Conservation (phyloP, 37 sponge, comb jelly and placozoan species). For the Hexactinellida sp. region DNA sequence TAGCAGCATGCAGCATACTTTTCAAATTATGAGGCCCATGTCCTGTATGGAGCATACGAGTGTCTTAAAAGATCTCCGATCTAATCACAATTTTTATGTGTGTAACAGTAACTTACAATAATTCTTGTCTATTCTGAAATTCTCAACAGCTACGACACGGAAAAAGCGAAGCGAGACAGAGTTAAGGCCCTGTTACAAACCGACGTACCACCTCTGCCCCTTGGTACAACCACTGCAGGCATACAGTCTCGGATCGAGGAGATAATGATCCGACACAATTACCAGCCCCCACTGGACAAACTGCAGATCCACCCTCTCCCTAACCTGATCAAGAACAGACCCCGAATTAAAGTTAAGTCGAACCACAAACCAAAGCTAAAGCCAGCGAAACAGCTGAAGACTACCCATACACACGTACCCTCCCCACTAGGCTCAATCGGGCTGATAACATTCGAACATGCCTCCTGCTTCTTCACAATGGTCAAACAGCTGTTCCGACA, state of each 20-base stretch:
- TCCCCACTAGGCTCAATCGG: background rate
- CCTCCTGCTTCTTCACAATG: background rate
- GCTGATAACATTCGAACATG: background rate
- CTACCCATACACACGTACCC: background rate
- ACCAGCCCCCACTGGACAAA: background rate
- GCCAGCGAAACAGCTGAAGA: background rate
- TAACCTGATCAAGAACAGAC: background rate
- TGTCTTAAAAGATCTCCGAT: too few species aligned
- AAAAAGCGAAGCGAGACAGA: background rate
- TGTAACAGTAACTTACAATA: background rate
- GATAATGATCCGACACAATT: background rate
- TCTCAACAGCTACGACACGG: background rate
- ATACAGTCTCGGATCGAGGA: background rate
- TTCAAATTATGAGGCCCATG: too few species aligned
- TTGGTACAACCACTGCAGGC: background rate
- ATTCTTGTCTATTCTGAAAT: too few species aligned
- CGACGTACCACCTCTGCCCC: background rate
- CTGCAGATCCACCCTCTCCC: background rate
- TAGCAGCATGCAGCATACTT: too few species aligned
- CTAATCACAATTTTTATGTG: background rate
- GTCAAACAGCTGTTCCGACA: background rate
- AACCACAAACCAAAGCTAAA: background rate
- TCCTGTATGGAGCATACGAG: too few species aligned
- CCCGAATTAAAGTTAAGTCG: background rate
- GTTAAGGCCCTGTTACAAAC: background rate